These are phyloP conservation scores for Daubentonia madagascariensis DNA, from an alignment of 2,113 vertebrate genomes.

Conservation along the genomic window DNA sequence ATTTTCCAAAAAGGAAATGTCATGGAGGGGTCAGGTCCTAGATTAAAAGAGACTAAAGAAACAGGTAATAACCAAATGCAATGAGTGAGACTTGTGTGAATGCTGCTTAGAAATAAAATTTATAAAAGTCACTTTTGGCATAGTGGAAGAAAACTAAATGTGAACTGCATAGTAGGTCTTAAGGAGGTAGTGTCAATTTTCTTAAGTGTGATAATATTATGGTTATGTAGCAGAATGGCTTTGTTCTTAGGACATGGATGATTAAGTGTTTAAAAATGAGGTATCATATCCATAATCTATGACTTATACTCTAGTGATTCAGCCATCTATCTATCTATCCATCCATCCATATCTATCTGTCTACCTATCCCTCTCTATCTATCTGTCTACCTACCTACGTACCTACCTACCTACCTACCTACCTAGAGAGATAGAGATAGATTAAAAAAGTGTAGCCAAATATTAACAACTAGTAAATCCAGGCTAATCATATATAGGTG, in stretches of 20 bases:
- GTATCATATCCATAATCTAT: background rate
- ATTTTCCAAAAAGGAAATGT: background rate
- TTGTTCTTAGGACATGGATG: background rate
- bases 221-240: background rate
- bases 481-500: background rate
- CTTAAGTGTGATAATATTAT: background rate
- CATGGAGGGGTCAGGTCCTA: background rate
- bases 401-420: background rate
- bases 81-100: background rate
- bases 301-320: background rate
- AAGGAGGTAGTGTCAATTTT: background rate
- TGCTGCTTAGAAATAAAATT: background rate
- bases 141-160: background rate
- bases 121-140: background rate
- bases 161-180: background rate
- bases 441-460: background rate
- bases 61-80: background rate
- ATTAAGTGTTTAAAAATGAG: conserved; percentile 1
- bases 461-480: background rate
- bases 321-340: background rate
- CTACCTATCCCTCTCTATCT: background rate
- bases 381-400: background rate
- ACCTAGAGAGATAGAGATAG: background rate
- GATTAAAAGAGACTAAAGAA: background rate
- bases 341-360: background rate